Evolutionary conservation across 2,113 vertebrate genomes (phyloP).

Genomic region (Amphiprion ocellaris): DNA sequence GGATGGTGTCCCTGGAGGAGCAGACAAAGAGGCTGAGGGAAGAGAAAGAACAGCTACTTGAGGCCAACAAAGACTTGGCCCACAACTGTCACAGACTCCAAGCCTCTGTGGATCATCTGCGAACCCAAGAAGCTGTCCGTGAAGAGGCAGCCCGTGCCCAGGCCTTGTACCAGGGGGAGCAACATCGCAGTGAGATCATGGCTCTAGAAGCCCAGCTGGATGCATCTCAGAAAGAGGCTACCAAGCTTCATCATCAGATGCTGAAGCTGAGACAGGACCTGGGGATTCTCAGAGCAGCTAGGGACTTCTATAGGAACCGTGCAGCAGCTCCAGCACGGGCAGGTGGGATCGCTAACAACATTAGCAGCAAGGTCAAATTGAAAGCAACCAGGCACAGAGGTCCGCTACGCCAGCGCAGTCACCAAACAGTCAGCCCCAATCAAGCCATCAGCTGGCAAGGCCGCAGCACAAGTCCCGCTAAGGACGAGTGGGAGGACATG

Average conservation of each 20-base stretch:
- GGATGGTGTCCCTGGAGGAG: constrained; percentile 84
- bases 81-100: constrained; percentile 83
- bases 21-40: constrained; percentile 85
- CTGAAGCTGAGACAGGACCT: constrained; percentile 84
- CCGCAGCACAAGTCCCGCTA: constrained; percentile 88
- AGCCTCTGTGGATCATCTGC: constrained; percentile 82
- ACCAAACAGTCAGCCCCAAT: constrained; percentile 89
- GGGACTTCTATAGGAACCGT: constrained; percentile 78
- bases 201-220: constrained; percentile 83
- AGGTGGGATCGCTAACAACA: constrained; percentile 72
- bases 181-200: constrained; percentile 79
- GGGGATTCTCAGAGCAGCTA: constrained; percentile 83
- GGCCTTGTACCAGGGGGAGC: constrained; percentile 75
- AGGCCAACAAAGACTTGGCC: constrained; percentile 84
- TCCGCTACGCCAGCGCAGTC: constrained; percentile 82
- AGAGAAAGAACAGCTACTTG: constrained; percentile 83
- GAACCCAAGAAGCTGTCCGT: constrained; percentile 74
- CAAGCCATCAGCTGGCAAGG: constrained; percentile 91
- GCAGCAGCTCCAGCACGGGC: constrained; percentile 34
- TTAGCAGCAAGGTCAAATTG: constrained; percentile 89
- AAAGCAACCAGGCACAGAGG: constrained; percentile 85
- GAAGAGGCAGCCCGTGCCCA: constrained; percentile 79
- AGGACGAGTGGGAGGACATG: constrained; percentile 97
- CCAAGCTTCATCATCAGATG: constrained; percentile 82
- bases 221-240: constrained; percentile 80